Evolutionary conservation across 2,113 vertebrate genomes (phyloP).

Genomic region (Muntiacus muntjak): DNA sequence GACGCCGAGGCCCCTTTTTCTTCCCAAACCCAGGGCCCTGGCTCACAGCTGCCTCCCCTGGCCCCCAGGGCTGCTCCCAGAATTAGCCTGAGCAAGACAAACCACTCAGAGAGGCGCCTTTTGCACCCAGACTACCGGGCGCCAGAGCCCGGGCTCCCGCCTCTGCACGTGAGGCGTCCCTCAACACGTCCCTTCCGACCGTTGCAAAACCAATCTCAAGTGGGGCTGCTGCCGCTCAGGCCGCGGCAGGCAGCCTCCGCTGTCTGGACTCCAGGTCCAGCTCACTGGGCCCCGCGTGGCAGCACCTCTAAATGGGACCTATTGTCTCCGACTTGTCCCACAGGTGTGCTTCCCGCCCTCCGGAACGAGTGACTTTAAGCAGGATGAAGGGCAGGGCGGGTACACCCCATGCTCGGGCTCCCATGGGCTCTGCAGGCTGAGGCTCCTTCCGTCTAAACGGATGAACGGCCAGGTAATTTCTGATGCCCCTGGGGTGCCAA

Average conservation of each 20-base stretch:
- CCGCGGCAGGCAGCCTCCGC: background rate
- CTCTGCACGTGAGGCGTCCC: background rate
- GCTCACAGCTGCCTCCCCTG: background rate
- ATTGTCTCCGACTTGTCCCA: conserved; percentile 60
- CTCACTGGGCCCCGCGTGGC: background rate
- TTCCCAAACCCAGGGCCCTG: background rate
- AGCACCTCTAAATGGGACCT: conserved; percentile 37
- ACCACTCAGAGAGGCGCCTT: conserved; percentile 12
- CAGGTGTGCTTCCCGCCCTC: conserved; percentile 46
- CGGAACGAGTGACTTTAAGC: conserved; percentile 39
- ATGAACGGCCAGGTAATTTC: conserved; percentile 25
- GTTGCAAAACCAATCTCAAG: background rate
- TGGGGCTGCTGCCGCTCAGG: background rate
- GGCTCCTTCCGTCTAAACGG: background rate
- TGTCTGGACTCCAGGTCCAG: background rate
- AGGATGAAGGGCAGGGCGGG: conserved; percentile 14
- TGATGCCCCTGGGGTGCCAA: conserved; percentile 48
- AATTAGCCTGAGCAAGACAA: background rate
- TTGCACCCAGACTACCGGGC: conserved; percentile 10
- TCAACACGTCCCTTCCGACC: background rate
- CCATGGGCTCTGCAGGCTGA: background rate
- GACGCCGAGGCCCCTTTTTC: background rate
- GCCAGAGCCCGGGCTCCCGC: background rate
- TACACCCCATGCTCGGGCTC: background rate
- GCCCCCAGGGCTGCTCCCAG: conserved; percentile 8